phyloP scores from a whole-genome alignment of 2,797 vertebrate species.

The Pseudochromis fuscus region DNA sequence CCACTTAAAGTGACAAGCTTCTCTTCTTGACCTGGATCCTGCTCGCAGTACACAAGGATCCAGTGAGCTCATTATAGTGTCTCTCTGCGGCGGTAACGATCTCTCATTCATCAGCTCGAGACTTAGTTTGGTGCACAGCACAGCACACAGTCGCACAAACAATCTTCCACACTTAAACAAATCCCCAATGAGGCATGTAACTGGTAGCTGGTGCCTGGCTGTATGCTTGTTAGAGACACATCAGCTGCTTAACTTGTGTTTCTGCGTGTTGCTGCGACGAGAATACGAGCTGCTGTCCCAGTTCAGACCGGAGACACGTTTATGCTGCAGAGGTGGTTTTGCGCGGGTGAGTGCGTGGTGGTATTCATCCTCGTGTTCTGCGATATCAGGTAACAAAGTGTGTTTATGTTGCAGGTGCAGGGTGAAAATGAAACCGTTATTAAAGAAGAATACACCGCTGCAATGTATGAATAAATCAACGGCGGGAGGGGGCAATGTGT shows the following conservation, averaged over 20 bases:
- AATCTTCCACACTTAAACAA: conserved; percentile 70
- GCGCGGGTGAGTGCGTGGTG: not conserved
- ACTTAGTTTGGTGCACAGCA: conserved; percentile 9
- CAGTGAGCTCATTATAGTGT: conserved; percentile 56
- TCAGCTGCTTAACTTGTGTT: conserved; percentile 41
- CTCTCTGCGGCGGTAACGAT: conserved; percentile 52
- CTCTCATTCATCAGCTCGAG: conserved; percentile 52
- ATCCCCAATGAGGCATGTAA: conserved; percentile 78
- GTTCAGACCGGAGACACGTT: conserved; percentile 9
- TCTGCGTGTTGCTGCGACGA: conserved; percentile 33
- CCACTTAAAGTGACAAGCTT: not conserved
- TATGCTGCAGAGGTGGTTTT: not conserved
- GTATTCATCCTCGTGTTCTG: conserved; percentile 35
- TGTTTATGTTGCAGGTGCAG: conserved; percentile 70
- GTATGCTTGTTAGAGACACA: conserved; percentile 67
- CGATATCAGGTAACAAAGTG: conserved; percentile 51
- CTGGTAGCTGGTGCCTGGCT: conserved; percentile 57
- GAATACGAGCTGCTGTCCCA: not conserved
- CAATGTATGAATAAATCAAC: conserved; percentile 34
- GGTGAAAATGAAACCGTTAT: conserved; percentile 72
- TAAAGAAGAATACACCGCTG: conserved; percentile 59
- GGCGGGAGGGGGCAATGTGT: not conserved
- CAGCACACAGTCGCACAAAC: conserved; percentile 57
- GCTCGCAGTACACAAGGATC: conserved; percentile 25
- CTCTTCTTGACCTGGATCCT: conserved; percentile 40